Percentiles rank a stretch among this genome's conserved stretches.
Conservation (phyloP, 2,113 vertebrate species). For the Forbesichthys papilliferus region DNA sequence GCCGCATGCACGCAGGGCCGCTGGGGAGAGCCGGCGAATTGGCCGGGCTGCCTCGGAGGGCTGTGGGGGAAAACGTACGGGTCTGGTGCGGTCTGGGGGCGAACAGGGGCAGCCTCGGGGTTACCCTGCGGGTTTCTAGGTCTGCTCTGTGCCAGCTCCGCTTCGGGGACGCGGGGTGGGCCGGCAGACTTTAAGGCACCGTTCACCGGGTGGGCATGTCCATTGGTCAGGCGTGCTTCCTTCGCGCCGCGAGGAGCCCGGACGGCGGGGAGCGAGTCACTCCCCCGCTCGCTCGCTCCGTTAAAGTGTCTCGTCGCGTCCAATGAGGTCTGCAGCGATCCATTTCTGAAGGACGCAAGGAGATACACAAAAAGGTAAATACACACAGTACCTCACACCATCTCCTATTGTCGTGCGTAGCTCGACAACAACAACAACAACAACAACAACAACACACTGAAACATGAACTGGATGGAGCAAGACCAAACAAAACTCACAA, state of each 20-base stretch:
- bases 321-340: constrained; percentile 72
- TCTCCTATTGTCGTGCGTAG: not conserved
- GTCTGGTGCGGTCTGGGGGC: constrained; percentile 38
- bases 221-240: constrained; percentile 82
- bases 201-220: constrained; percentile 81
- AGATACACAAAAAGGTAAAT: not conserved
- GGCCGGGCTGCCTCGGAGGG: constrained; percentile 49
- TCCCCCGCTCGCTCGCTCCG: constrained; percentile 73
- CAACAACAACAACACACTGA: not conserved
- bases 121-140: constrained; percentile 32
- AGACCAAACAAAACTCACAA: constrained; percentile 58
- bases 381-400: not conserved
- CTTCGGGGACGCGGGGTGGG: constrained; percentile 64
- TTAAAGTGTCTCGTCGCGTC: constrained; percentile 76
- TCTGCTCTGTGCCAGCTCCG: constrained; percentile 37
- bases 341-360: constrained; percentile 78
- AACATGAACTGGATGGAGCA: not conserved
- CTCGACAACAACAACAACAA: not conserved
- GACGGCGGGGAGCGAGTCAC: constrained; percentile 57
- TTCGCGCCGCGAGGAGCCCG: constrained; percentile 71
- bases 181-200: constrained; percentile 95
- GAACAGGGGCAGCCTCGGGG: constrained; percentile 42
- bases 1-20: constrained; percentile 16
- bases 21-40: constrained; percentile 22
- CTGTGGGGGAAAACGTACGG: constrained; percentile 66